Evolutionary conservation across 2,113 vertebrate species (phyloP).

Genomic region (Peromyscus maniculatus): DNA sequence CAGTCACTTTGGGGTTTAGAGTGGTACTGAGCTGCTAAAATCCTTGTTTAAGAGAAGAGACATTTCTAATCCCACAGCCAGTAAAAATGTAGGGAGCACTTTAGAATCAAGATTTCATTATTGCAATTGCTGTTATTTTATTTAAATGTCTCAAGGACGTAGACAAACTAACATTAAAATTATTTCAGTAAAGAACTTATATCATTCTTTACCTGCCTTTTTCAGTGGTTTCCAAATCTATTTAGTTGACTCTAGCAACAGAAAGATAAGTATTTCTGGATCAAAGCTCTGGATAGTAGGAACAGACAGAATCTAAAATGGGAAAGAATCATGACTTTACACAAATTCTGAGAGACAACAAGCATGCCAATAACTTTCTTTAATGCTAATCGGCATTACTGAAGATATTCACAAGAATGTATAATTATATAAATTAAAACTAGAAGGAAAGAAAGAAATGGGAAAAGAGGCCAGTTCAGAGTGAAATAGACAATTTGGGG

Average conservation of each 20-base stretch:
- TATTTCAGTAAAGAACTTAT: not conserved
- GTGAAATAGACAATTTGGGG: not conserved
- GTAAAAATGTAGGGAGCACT: not conserved
- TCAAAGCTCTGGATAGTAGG: not conserved
- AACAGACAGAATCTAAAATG: not conserved
- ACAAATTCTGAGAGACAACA: not conserved
- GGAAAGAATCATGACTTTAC: not conserved
- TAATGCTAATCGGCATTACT: not conserved
- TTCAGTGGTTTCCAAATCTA: not conserved
- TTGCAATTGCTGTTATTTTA: not conserved
- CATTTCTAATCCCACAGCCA: not conserved
- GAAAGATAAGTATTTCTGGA: not conserved
- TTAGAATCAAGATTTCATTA: not conserved
- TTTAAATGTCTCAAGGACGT: not conserved
- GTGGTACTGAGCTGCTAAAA: not conserved
- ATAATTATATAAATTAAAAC: not conserved
- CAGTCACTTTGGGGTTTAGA: not conserved
- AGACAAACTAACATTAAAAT: not conserved
- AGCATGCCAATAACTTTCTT: not conserved
- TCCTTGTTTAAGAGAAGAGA: not conserved
- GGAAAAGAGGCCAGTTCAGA: not conserved
- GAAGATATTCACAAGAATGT: not conserved
- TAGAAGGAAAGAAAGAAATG: too few relatives aligned
- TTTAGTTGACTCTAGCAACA: not conserved
- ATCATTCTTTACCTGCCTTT: not conserved